Evolutionary conservation across 2,113 vertebrate genomes (phyloP).

Genomic region (Solea senegalensis): DNA sequence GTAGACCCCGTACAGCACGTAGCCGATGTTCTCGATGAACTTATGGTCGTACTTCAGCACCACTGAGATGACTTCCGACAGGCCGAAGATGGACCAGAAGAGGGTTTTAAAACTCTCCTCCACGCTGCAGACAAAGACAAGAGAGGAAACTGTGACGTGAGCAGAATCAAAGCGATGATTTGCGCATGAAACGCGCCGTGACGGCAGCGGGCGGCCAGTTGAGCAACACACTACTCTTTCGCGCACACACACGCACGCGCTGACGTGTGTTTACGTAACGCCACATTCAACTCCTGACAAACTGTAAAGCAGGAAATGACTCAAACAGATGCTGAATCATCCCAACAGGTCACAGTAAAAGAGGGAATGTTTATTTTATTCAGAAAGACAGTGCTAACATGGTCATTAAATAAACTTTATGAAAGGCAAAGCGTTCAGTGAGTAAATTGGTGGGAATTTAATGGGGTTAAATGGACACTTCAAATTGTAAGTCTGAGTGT

Average conservation of each 20-base stretch:
- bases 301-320: background rate
- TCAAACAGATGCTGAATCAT: background rate
- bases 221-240: background rate
- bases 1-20: slow-evolving; percentile 95
- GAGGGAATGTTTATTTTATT: background rate
- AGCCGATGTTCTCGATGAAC: slow-evolving; percentile 98
- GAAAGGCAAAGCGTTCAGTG: too few relatives aligned
- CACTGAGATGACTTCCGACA: slow-evolving; percentile 97
- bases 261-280: too few relatives aligned
- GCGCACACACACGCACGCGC: slow-evolving; percentile 19
- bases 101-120: slow-evolving; percentile 99
- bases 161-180: too few relatives aligned
- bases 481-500: too few relatives aligned
- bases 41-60: slow-evolving; percentile 98
- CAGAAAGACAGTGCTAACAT: too few relatives aligned
- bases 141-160: slow-evolving; percentile 16
- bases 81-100: slow-evolving; percentile 98
- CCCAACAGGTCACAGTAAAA: background rate
- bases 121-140: slow-evolving; percentile 80
- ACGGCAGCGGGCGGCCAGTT: too few relatives aligned
- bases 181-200: too few relatives aligned
- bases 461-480: too few relatives aligned
- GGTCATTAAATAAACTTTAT: too few relatives aligned
- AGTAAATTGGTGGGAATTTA: too few relatives aligned
- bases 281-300: too few relatives aligned